Evolutionary conservation across 37 sponge, comb jelly and placozoan genomes (phyloP).

Genomic region (Haliclona indistincta): DNA sequence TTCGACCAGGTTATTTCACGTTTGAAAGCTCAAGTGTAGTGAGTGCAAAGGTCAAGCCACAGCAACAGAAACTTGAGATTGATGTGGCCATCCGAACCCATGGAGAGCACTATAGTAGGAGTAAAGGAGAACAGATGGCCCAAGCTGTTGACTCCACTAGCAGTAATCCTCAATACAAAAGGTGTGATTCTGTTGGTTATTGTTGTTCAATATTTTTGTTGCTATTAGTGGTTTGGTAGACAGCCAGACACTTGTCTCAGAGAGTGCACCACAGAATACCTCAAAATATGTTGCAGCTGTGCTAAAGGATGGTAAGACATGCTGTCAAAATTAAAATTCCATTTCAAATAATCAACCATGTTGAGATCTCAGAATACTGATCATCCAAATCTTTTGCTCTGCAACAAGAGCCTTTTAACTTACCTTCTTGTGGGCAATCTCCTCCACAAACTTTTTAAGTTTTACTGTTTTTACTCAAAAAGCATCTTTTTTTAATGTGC

Average conservation of each 20-base stretch:
- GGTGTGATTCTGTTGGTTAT: slow-evolving; percentile 12
- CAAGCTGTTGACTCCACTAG: not conserved
- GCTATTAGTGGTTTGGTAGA: slow-evolving; percentile 63
- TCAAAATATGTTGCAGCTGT: slow-evolving; percentile 58
- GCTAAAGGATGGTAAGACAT: slow-evolving; percentile 51
- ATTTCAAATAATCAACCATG: too few relatives aligned
- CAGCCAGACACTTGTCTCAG: slow-evolving; percentile 46
- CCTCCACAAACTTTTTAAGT: not conserved
- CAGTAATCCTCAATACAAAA: slow-evolving; percentile 11
- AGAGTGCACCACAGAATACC: not conserved
- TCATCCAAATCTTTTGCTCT: too few relatives aligned
- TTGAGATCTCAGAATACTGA: too few relatives aligned
- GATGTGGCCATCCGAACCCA: slow-evolving; percentile 36
- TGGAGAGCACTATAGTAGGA: slow-evolving; percentile 69
- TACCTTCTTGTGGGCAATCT: too few relatives aligned
- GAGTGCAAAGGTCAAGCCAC: slow-evolving; percentile 42
- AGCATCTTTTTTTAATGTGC: not conserved
- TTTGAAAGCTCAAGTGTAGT: slow-evolving; percentile 20
- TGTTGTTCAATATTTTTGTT: not conserved
- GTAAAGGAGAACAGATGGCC: slow-evolving; percentile 59
- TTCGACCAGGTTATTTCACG: slow-evolving; percentile 60
- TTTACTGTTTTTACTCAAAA: not conserved
- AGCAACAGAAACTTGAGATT: slow-evolving; percentile 32
- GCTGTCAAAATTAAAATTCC: not conserved
- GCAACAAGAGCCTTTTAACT: too few relatives aligned